Evolutionary conservation across 2,113 vertebrate genomes (phyloP).

Genomic region (Pteropus alecto): DNA sequence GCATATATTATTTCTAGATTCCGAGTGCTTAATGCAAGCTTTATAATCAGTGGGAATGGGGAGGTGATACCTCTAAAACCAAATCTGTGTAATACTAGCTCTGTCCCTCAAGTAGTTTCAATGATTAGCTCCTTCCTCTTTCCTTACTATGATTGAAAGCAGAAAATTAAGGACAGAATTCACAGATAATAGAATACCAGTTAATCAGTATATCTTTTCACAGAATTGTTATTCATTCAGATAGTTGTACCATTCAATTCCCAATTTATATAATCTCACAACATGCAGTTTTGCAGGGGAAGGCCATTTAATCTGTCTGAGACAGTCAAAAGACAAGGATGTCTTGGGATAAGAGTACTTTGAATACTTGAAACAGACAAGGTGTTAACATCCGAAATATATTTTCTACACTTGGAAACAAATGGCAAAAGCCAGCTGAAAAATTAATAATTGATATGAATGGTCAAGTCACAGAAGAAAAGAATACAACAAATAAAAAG

Average conservation of each 20-base stretch:
- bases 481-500: background rate
- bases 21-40: background rate
- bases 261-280: conserved; percentile 5
- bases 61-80: background rate
- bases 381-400: conserved; percentile 2
- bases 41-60: background rate
- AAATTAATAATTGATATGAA: background rate
- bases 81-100: background rate
- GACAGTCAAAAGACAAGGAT: conserved; percentile 21
- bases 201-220: conserved; percentile 14
- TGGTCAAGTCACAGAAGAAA: background rate
- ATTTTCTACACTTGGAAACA: conserved; percentile 31
- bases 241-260: background rate
- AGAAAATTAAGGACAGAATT: conserved; percentile 20
- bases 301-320: background rate
- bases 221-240: conserved; percentile 29
- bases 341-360: conserved; percentile 18
- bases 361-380: conserved; percentile 1
- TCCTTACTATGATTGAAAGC: background rate
- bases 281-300: background rate
- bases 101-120: background rate
- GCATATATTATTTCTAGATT: background rate
- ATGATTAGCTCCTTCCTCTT: background rate
- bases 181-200: background rate
- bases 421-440: background rate